phyloP scores from a whole-genome alignment of 2,797 vertebrate species.

The Danio tinwini region DNA sequence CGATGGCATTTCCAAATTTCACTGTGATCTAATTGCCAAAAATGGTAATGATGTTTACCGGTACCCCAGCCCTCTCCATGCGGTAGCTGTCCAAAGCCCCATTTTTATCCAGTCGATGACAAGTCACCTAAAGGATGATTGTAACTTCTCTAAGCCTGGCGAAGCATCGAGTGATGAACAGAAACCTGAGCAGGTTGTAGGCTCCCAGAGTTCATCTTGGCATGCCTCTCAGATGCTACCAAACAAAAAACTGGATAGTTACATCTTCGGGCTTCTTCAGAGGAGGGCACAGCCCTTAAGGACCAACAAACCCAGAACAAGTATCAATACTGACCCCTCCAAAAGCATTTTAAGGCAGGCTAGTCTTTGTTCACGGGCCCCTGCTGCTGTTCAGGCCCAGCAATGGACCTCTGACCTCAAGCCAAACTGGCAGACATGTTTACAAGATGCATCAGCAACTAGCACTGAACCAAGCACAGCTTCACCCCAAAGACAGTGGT shows the following conservation, averaged over 20 bases:
- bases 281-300: conserved; percentile 84
- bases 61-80: conserved; percentile 90
- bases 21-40: conserved; percentile 87
- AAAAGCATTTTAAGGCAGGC: conserved; percentile 88
- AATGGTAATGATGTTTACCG: conserved; percentile 86
- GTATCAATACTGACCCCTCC: conserved; percentile 85
- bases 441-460: conserved; percentile 62
- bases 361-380: conserved; percentile 81
- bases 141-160: conserved; percentile 59
- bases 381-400: conserved; percentile 65
- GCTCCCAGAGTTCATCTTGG: conserved; percentile 74
- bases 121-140: conserved; percentile 74
- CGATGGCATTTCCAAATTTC: conserved; percentile 85
- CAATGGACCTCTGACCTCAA: conserved; percentile 73
- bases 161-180: conserved; percentile 68
- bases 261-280: conserved; percentile 90
- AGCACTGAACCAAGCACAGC: conserved; percentile 68
- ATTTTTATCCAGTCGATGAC: conserved; percentile 82
- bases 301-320: conserved; percentile 91
- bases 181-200: conserved; percentile 66
- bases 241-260: conserved; percentile 86
- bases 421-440: conserved; percentile 69
- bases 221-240: conserved; percentile 66
- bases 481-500: conserved; percentile 76
- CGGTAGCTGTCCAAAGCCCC: conserved; percentile 88